Evolutionary conservation across 64 coral and sea anemone species (phyloP).

Genomic region (Platygyra sinensis): DNA sequence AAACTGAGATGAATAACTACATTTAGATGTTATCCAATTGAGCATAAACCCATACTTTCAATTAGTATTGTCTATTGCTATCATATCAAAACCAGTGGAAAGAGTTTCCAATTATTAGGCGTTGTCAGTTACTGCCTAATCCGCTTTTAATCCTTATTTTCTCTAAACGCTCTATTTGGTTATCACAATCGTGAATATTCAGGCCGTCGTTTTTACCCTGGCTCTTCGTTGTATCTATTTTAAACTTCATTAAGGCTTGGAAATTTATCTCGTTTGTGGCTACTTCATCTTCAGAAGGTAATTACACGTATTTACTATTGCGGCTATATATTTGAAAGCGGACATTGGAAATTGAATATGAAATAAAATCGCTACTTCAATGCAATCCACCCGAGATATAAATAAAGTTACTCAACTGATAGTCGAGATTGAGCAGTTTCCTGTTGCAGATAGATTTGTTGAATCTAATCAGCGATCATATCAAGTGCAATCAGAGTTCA

Average conservation of each 20-base stretch:
- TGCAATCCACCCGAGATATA: not conserved
- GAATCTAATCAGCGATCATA: not conserved
- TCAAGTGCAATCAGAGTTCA: not conserved
- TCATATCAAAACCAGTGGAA: too few species aligned
- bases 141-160: too few species aligned
- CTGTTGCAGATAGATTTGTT: not conserved
- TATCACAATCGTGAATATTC: too few species aligned
- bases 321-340: not conserved
- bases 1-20: not conserved
- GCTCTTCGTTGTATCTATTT: too few species aligned
- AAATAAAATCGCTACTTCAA: not conserved
- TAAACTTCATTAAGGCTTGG: too few species aligned
- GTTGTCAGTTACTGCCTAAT: too few species aligned
- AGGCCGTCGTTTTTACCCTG: too few species aligned
- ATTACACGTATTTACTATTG: too few species aligned
- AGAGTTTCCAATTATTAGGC: too few species aligned
- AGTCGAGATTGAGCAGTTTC: slow-evolving; percentile 4
- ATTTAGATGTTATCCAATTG: not conserved
- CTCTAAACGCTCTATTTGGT: too few species aligned
- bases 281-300: too few species aligned
- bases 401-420: not conserved
- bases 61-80: not conserved
- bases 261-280: too few species aligned
- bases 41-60: not conserved
- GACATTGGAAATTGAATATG: not conserved